A percentile compares a stretch with the other conserved stretches of the same genome.
Conservation (phyloP, 2,888 invertebrate species). For the Nudaria mundana region DNA sequence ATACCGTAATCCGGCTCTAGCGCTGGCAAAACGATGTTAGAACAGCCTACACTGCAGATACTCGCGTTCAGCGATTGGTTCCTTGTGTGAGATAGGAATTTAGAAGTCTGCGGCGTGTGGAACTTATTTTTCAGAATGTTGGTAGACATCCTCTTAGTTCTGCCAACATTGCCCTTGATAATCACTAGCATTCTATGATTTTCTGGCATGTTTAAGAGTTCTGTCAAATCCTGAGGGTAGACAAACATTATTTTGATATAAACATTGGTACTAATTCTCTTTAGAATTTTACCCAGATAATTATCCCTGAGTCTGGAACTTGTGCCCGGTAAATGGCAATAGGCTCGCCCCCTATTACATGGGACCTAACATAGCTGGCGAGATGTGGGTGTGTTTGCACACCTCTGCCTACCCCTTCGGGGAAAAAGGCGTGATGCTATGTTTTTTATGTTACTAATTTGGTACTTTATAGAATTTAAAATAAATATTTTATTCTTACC, state of each 20-base stretch:
- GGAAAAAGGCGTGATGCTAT: too few relatives aligned
- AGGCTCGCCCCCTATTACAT: too few relatives aligned
- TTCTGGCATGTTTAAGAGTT: slow-evolving; percentile 55
- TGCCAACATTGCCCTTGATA: slow-evolving; percentile 59
- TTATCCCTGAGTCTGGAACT: too few relatives aligned
- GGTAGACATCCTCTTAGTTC: slow-evolving; percentile 57
- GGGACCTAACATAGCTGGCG: too few relatives aligned
- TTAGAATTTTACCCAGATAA: too few relatives aligned
- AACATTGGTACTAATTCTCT: not conserved
- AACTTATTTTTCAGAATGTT: slow-evolving; percentile 48
- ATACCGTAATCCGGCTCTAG: slow-evolving; percentile 72
- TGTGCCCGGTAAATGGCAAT: too few relatives aligned
- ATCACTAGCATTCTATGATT: slow-evolving; percentile 61
- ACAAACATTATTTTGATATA: not conserved
- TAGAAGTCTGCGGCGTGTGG: slow-evolving; percentile 45
- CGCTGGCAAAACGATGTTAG: slow-evolving; percentile 44
- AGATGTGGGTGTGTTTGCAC: too few relatives aligned
- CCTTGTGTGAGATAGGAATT: slow-evolving; percentile 41
- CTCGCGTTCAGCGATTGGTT: slow-evolving; percentile 46
- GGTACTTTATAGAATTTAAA: too few relatives aligned
- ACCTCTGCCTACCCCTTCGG: too few relatives aligned
- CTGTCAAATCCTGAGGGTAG: slow-evolving; percentile 57
- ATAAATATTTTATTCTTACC: slow-evolving; percentile 41
- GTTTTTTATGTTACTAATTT: not conserved
- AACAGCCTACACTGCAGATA: slow-evolving; percentile 28